These are phyloP conservation scores for Crotalus horridus DNA, from an alignment of 2,113 vertebrate species.

Conservation along the genomic window DNA sequence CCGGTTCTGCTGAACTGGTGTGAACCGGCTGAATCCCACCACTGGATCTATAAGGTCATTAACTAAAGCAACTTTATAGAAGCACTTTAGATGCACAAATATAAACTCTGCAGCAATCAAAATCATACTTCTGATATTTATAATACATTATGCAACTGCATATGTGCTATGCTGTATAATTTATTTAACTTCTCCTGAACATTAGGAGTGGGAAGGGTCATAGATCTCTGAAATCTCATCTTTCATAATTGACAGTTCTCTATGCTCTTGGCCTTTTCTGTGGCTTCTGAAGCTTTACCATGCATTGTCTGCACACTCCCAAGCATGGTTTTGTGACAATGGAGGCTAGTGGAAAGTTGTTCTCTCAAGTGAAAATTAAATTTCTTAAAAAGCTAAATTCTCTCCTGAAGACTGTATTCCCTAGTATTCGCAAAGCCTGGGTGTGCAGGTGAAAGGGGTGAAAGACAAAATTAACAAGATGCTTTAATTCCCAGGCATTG, in stretches of 20 bases:
- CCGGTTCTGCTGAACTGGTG: too few species aligned
- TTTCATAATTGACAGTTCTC: not conserved
- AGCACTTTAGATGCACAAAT: not conserved
- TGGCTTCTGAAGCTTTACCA: not conserved
- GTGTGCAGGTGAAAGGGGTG: not conserved
- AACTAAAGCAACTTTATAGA: not conserved
- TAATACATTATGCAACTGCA: not conserved
- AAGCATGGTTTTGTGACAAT: not conserved
- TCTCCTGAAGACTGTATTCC: not conserved
- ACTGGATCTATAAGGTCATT: not conserved
- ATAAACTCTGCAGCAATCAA: not conserved
- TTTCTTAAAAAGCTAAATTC: not conserved
- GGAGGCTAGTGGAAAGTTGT: not conserved
- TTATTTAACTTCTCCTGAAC: not conserved
- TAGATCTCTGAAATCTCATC: not conserved
- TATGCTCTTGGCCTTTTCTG: too few species aligned
- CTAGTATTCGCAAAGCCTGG: not conserved
- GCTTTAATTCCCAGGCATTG: not conserved
- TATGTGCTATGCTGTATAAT: rapidly evolving
- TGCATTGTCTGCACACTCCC: not conserved
- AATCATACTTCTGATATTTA: not conserved
- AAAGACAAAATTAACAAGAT: not conserved
- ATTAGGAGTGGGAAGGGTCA: not conserved
- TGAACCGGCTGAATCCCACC: too few species aligned
- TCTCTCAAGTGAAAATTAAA: not conserved